These are phyloP conservation scores for Lasioglossum pauxillum DNA, from an alignment of 2,888 invertebrate species.

Conservation along the genomic window DNA sequence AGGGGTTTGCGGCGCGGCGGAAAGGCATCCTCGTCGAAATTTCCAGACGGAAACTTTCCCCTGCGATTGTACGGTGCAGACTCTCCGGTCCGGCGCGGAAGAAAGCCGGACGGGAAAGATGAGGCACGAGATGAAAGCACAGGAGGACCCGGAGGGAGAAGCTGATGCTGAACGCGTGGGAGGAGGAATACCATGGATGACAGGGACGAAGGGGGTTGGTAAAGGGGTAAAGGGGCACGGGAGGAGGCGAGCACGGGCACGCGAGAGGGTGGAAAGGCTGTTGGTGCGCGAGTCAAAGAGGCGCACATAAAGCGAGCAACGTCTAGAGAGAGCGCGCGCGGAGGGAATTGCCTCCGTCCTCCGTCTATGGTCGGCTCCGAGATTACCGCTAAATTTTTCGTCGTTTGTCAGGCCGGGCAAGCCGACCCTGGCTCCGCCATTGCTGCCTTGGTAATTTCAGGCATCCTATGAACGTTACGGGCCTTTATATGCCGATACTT, in stretches of 20 bases:
- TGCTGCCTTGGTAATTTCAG: conserved; percentile 60
- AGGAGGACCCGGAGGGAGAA: conserved; percentile 37
- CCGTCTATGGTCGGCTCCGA: conserved; percentile 57
- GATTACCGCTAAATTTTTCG: conserved; percentile 79
- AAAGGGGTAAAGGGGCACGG: conserved; percentile 22
- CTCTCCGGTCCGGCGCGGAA: conserved; percentile 65
- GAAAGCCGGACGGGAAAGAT: conserved; percentile 73
- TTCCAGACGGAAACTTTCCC: conserved; percentile 76
- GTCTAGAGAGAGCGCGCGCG: conserved; percentile 64
- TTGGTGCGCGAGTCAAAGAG: conserved; percentile 76
- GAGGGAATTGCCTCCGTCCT: conserved; percentile 69
- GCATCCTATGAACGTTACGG: conserved; percentile 49
- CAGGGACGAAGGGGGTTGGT: conserved; percentile 22
- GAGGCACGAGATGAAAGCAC: conserved; percentile 78
- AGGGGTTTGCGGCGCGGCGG: not conserved
- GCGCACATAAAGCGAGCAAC: conserved; percentile 78
- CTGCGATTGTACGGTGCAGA: conserved; percentile 73
- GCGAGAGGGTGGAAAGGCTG: conserved; percentile 64
- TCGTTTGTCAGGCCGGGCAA: conserved; percentile 64
- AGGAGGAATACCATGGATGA: conserved; percentile 16
- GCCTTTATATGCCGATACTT: conserved; percentile 69
- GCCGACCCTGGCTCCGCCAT: conserved; percentile 26
- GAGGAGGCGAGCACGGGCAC: conserved; percentile 14
- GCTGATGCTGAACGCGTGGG: conserved; percentile 7
- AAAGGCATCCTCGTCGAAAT: conserved; percentile 64